Base-by-base conservation (phyloP, 2,888 invertebrate genomes). In the Brachycybe producta region DNA sequence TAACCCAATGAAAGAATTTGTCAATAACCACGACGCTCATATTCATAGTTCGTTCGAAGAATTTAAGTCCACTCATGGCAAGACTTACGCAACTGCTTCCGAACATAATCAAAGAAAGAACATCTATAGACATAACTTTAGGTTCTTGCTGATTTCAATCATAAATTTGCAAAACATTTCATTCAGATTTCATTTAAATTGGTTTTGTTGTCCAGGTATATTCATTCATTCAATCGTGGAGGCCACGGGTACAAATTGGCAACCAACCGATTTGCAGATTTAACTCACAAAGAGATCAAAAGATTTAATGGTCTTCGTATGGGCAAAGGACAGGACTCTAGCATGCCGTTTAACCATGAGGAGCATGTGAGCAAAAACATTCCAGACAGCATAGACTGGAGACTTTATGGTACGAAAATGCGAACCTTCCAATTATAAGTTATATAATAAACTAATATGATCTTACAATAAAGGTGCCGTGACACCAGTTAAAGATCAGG, bases 401-500 rank as follows among this genome's bases (percentile, higher is more conserved):
- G 92, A 59, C 67, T 94, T 1, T 79, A 74, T 60, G 94, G 49
- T 49, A 42, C 34, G 23, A n/a, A 4, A 30, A 13, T 30, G 8
- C 8, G 13, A 30, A 11, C 13, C 13, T 11, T 13, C 13, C 8
- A 30, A 30, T 11, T 11, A 30, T 30, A 30, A 11, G 8, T 30
- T 30, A 30, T n/a, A n/a, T n/a, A n/a, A n/a, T n/a, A n/a, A n/a
- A n/a, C n/a, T n/a, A n/a, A n/a, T n/a, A n/a, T n/a, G n/a, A n/a
- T n/a, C n/a, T n/a, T n/a, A n/a, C n/a, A n/a, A n/a, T 57, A 13
- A 50, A 68, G 68, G 94, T 11, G 94, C 92, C 49, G 91, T 94
- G 1, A 90, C 88, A 0, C 91, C 88, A 0, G 92, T 94, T 8
- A 88, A 82, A 80, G 94, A 95, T 74, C 95, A 95, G 71, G 91